Evolutionary conservation across 2,888 invertebrate genomes (phyloP).

Genomic region (Tiphia femorata): DNA sequence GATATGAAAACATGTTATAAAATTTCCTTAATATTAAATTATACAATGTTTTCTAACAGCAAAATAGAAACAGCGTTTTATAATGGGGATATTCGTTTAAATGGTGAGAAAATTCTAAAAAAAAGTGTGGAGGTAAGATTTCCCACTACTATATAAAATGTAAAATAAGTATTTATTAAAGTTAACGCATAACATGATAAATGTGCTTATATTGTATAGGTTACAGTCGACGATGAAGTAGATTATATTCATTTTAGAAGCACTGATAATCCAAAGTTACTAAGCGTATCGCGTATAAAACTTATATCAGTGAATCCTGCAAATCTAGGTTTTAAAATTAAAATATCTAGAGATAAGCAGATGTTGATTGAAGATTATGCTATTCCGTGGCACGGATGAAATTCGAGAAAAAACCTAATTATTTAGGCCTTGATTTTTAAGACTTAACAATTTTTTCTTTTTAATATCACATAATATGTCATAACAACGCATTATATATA

Average conservation of each 20-base stretch:
- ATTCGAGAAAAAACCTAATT: too few relatives aligned
- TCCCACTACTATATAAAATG: conserved; percentile 11
- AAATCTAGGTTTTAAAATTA: conserved; percentile 72
- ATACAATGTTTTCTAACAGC: conserved; percentile 67
- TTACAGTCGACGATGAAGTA: conserved; percentile 80
- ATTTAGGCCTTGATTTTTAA: too few relatives aligned
- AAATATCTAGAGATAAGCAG: conserved; percentile 77
- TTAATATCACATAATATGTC: not conserved
- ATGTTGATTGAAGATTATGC: conserved; percentile 82
- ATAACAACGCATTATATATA: not conserved
- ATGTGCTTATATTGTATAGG: conserved; percentile 67
- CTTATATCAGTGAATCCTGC: conserved; percentile 72
- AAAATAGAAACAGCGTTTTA: conserved; percentile 86
- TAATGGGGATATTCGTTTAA: conserved; percentile 83
- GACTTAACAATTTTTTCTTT: not conserved
- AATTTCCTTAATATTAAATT: conserved; percentile 20
- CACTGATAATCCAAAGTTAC: conserved; percentile 77
- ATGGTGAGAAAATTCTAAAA: conserved; percentile 82
- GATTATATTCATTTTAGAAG: conserved; percentile 81
- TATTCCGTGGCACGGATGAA: conserved; percentile 68
- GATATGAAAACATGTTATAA: conserved; percentile 8
- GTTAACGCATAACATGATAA: not conserved
- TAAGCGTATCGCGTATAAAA: conserved; percentile 79
- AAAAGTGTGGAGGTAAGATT: conserved; percentile 78
- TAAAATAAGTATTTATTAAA: conserved; percentile 30